Percentiles rank a stretch among this genome's conserved stretches.
Evolutionary conservation across 2,797 vertebrate genomes (phyloP).

Genomic region (Salarias fasciatus): DNA sequence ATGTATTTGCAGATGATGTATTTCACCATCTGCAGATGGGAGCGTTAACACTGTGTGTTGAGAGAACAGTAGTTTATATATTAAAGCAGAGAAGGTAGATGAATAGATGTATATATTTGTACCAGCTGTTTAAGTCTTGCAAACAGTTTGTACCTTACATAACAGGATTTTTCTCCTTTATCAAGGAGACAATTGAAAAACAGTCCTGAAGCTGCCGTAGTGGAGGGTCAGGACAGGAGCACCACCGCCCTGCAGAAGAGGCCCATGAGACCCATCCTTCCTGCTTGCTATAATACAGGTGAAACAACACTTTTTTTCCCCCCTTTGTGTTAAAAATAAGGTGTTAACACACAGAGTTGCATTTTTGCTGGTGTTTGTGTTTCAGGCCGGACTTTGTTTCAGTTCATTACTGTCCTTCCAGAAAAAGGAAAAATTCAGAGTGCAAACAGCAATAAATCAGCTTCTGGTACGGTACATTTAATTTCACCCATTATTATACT

Average conservation of each 20-base stretch:
- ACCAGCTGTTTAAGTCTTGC: too few species aligned
- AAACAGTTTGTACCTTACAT: background rate
- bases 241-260: conserved; percentile 41
- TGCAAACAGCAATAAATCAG: conserved; percentile 40
- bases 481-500: background rate
- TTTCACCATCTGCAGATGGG: too few species aligned
- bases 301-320: background rate
- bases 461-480: conserved; percentile 47
- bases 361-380: conserved; percentile 31
- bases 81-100: too few species aligned
- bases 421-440: conserved; percentile 55
- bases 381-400: conserved; percentile 66
- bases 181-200: conserved; percentile 44
- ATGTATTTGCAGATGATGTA: too few species aligned
- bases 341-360: background rate
- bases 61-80: too few species aligned
- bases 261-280: conserved; percentile 75
- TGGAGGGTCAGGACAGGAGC: conserved; percentile 38
- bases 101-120: too few species aligned
- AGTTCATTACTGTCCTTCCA: conserved; percentile 68
- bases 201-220: conserved; percentile 2
- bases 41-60: too few species aligned
- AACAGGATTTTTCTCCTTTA: background rate
- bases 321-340: background rate
- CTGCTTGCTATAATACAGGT: conserved; percentile 68